phyloP scores from a whole-genome alignment of 2,797 vertebrate genomes.

The Hydrolagus colliei region DNA sequence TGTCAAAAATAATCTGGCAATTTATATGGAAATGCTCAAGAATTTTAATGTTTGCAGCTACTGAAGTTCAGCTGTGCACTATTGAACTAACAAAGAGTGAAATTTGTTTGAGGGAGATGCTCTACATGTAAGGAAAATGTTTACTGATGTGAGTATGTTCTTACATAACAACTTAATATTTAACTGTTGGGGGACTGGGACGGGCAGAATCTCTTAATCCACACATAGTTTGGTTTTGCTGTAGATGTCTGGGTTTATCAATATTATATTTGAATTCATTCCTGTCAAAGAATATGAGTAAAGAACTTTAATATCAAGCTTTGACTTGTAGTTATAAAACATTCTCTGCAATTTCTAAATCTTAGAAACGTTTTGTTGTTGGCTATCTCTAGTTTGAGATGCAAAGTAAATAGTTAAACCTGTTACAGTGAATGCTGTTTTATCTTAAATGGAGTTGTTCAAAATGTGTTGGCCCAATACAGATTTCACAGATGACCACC shows the following conservation, averaged over 20 bases:
- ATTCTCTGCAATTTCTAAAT: not conserved
- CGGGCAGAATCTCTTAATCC: not conserved
- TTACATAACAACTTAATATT: not conserved
- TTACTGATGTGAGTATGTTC: slow-evolving; percentile 14
- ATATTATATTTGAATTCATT: not conserved
- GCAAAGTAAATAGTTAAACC: not conserved
- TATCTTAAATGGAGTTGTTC: not conserved
- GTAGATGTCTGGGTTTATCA: not conserved
- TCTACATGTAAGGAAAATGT: not conserved
- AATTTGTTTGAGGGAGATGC: not conserved
- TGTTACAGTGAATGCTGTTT: not conserved
- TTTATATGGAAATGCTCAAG: not conserved
- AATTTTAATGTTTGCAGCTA: not conserved
- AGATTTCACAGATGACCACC: slow-evolving; percentile 4
- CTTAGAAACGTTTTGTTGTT: not conserved
- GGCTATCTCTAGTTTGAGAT: not conserved
- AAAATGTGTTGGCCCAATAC: slow-evolving; percentile 1
- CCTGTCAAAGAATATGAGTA: not conserved
- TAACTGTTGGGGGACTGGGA: not conserved
- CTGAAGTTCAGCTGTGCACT: too few relatives aligned
- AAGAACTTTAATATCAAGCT: not conserved
- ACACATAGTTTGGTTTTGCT: not conserved
- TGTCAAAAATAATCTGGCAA: not conserved
- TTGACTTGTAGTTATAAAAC: not conserved
- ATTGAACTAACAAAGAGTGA: too few relatives aligned